These are phyloP conservation scores for Thunnus albacares DNA, from an alignment of 2,797 vertebrate species.

Conservation along the genomic window DNA sequence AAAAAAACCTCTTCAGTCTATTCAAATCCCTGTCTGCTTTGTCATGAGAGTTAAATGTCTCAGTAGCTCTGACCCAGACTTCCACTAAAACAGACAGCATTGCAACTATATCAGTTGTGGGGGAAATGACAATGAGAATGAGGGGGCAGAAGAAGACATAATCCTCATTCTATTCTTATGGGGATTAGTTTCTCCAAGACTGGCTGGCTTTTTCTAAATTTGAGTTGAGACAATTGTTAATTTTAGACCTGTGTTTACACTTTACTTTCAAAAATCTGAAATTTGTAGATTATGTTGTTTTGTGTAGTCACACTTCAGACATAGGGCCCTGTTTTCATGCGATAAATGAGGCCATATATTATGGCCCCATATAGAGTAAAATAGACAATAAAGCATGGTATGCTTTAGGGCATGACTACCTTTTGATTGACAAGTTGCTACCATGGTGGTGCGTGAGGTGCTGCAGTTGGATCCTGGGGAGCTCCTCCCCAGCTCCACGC, in stretches of 20 bases:
- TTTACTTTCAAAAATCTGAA: too few relatives aligned
- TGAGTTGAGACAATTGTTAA: background rate
- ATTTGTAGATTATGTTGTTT: background rate
- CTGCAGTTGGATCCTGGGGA: too few relatives aligned
- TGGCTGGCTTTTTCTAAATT: background rate
- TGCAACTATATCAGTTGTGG: background rate
- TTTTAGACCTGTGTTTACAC: too few relatives aligned
- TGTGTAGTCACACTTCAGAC: background rate
- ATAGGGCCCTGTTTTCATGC: too few relatives aligned
- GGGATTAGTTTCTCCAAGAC: background rate
- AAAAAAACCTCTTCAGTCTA: background rate
- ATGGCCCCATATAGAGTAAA: too few relatives aligned
- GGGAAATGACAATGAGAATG: background rate
- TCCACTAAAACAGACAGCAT: conserved; percentile 2
- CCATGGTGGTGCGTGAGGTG: too few relatives aligned
- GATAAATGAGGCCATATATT: too few relatives aligned
- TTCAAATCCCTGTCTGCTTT: conserved; percentile 2
- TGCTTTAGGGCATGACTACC: too few relatives aligned
- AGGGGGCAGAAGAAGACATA: conserved; percentile 15
- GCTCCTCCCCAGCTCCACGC: too few relatives aligned
- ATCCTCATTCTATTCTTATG: conserved; percentile 22
- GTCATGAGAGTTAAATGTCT: background rate
- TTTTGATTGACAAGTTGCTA: too few relatives aligned
- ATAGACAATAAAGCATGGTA: too few relatives aligned
- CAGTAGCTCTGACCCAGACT: conserved; percentile 13